A percentile compares a stretch with the other conserved stretches of the same genome.
Conservation (phyloP, 1,140 invertebrate genomes). For the Lepidurus apus region DNA sequence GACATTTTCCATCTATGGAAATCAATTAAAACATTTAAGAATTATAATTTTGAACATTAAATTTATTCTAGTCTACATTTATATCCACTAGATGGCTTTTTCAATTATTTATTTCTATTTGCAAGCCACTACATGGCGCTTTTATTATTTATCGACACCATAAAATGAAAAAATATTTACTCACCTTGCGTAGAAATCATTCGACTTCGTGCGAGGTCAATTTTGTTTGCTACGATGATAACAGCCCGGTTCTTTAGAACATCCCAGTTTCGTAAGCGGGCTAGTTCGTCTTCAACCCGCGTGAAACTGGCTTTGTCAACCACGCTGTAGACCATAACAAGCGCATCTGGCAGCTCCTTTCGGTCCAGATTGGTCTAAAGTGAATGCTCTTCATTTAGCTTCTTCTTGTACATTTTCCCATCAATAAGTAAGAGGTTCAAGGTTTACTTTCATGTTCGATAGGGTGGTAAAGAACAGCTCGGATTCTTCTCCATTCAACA, state of each 20-base stretch:
- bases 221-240: constrained; percentile 90
- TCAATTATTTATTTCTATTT: too few species aligned
- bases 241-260: constrained; percentile 66
- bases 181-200: constrained; percentile 83
- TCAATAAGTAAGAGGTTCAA: background rate
- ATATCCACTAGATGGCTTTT: too few species aligned
- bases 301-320: constrained; percentile 84
- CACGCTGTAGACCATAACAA: constrained; percentile 83
- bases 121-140: background rate
- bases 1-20: constrained; percentile 71
- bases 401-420: constrained; percentile 14
- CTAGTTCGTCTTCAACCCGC: constrained; percentile 68
- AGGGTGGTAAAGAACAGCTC: constrained; percentile 72
- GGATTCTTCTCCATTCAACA: constrained; percentile 83
- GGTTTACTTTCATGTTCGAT: constrained; percentile 52
- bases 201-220: constrained; percentile 84
- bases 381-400: background rate
- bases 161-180: constrained; percentile 8
- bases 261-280: constrained; percentile 66
- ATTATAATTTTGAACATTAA: background rate
- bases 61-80: too few species aligned
- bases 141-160: background rate
- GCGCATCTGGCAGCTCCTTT: constrained; percentile 68
- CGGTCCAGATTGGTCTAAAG: constrained; percentile 68
- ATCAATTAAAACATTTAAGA: constrained; percentile 24